phyloP scores from a whole-genome alignment of 2,113 vertebrate genomes.

The Indicator indicator region DNA sequence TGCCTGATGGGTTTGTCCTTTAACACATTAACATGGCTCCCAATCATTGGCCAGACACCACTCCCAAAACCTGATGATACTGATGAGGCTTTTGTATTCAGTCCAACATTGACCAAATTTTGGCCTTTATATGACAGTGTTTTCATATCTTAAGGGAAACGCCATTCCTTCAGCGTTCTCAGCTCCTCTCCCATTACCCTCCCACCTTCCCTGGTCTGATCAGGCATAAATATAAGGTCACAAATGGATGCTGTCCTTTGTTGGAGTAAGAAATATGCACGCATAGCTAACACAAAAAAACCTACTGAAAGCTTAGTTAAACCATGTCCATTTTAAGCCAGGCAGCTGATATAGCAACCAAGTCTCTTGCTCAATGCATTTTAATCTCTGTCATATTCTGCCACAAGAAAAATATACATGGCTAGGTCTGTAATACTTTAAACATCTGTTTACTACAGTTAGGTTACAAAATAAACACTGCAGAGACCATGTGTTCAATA shows the following conservation, averaged over 20 bases:
- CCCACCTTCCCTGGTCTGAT: neutral
- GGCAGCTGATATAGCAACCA: neutral
- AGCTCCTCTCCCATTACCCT: neutral
- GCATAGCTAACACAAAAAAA: constrained; percentile 2
- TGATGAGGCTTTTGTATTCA: constrained; percentile 18
- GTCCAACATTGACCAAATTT: neutral
- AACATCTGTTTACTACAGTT: constrained; percentile 73
- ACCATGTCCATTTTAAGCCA: constrained; percentile 24
- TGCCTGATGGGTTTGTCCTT: neutral
- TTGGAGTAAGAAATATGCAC: constrained; percentile 15
- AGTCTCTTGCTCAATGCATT: constrained; percentile 41
- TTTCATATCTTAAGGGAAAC: constrained; percentile 32
- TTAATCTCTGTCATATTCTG: constrained; percentile 41
- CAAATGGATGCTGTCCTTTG: neutral
- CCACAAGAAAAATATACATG: constrained; percentile 66
- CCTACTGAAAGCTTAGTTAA: constrained; percentile 9
- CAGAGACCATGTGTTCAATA: constrained; percentile 50
- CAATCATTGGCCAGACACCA: neutral
- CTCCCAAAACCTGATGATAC: neutral
- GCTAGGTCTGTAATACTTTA: constrained; percentile 65
- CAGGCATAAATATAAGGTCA: constrained; percentile 16
- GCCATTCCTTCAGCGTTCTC: neutral
- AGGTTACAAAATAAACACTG: constrained; percentile 74
- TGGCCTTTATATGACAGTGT: neutral
- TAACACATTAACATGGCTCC: neutral